Percentiles rank a stretch among this genome's conserved stretches.
phyloP scores from a whole-genome alignment of 2,797 vertebrate species.

The Sphenodon punctatus region DNA sequence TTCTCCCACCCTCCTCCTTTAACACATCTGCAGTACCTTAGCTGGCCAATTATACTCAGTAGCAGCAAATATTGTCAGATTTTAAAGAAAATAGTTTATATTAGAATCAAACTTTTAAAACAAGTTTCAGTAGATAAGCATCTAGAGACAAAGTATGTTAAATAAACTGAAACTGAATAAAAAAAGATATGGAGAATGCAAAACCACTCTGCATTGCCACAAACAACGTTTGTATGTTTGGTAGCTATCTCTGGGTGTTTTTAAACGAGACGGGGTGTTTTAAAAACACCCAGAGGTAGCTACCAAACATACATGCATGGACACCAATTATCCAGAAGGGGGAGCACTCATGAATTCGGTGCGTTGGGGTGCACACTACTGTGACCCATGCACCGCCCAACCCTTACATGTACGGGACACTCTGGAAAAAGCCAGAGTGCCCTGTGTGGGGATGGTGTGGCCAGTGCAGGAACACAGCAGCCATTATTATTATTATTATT shows the following conservation, averaged over 20 bases:
- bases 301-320: too few species aligned
- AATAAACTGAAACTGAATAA: constrained; percentile 22
- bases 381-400: too few species aligned
- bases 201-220: background rate
- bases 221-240: background rate
- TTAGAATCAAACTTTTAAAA: background rate
- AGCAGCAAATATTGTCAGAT: background rate
- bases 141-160: constrained; percentile 25
- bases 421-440: too few species aligned
- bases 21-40: rapidly evolving
- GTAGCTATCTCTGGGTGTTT: too few species aligned
- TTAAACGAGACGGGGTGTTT: constrained; percentile 56
- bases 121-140: background rate
- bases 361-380: too few species aligned
- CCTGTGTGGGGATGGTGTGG: too few species aligned
- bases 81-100: background rate
- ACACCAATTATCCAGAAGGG: too few species aligned
- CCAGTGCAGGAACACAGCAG: too few species aligned
- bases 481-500: too few species aligned
- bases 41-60: background rate
- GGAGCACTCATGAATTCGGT: too few species aligned
- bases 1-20: too few species aligned
- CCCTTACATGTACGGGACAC: too few species aligned
- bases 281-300: constrained; percentile 49
- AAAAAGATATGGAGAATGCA: constrained; percentile 15